These are phyloP conservation scores for Mungos mungo DNA, from an alignment of 2,113 vertebrate species.

Conservation along the genomic window DNA sequence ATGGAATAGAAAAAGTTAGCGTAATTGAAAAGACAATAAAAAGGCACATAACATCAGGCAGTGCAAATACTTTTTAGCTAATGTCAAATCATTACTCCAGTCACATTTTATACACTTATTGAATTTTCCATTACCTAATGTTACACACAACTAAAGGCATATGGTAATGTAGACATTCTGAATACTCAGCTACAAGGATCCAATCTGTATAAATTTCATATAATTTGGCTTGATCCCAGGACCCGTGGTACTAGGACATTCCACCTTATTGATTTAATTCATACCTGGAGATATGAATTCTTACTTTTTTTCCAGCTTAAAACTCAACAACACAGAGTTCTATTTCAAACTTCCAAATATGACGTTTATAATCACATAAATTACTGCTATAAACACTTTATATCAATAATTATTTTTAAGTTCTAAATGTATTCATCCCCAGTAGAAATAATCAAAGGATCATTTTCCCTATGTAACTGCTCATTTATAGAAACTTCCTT, in stretches of 20 bases:
- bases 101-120: background rate
- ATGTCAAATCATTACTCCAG: background rate
- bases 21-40: background rate
- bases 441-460: background rate
- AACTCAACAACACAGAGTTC: background rate
- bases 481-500: background rate
- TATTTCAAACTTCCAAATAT: background rate
- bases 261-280: background rate
- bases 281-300: background rate
- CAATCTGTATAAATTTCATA: background rate
- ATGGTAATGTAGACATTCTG: background rate
- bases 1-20: background rate
- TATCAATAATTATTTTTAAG: background rate
- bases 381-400: background rate
- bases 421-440: background rate
- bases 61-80: background rate
- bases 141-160: background rate
- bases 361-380: background rate
- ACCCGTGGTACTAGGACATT: background rate
- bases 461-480: background rate
- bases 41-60: background rate
- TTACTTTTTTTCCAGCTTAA: background rate
- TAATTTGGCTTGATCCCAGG: background rate
- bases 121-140: background rate
- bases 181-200: accelerated